Percentiles rank a stretch among this genome's conserved stretches.
These are phyloP conservation scores for Cephalophus harveyi DNA, from an alignment of 2,113 vertebrate species.

Conservation along the genomic window DNA sequence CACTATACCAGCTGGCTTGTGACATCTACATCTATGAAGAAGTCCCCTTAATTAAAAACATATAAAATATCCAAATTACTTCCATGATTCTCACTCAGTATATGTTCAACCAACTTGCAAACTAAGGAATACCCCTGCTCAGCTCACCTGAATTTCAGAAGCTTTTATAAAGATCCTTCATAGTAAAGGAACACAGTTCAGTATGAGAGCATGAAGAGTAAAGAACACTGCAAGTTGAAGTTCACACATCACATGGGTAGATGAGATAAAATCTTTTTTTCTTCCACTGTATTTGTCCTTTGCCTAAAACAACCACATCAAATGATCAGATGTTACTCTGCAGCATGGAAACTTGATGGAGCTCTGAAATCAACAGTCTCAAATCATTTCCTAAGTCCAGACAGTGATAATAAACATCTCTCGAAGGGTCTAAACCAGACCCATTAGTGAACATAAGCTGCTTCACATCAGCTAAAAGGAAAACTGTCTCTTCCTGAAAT, in stretches of 20 bases:
- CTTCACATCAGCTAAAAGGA: slow-evolving; percentile 41
- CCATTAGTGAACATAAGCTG: slow-evolving; percentile 12
- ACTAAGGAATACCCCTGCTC: slow-evolving; percentile 49
- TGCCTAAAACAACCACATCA: slow-evolving; percentile 13
- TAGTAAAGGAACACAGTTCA: slow-evolving; percentile 56
- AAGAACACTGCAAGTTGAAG: slow-evolving; percentile 43
- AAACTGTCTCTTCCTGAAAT: slow-evolving; percentile 22
- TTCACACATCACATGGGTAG: neutral
- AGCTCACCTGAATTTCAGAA: slow-evolving; percentile 54
- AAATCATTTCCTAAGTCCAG: neutral
- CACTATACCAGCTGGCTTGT: slow-evolving; percentile 52
- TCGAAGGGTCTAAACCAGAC: slow-evolving; percentile 28
- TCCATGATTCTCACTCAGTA: slow-evolving; percentile 60
- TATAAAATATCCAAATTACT: slow-evolving; percentile 70
- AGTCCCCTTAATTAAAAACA: slow-evolving; percentile 74
- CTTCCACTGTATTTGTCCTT: slow-evolving; percentile 33
- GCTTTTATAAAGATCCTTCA: slow-evolving; percentile 19
- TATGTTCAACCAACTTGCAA: slow-evolving; percentile 69
- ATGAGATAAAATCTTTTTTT: neutral
- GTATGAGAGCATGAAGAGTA: slow-evolving; percentile 33
- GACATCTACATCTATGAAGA: slow-evolving; percentile 47
- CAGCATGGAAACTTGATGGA: neutral
- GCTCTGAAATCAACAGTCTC: neutral
- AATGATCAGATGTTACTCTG: slow-evolving; percentile 1
- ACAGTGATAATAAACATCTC: slow-evolving; percentile 13